These are phyloP conservation scores for Myiothlypis coronata DNA, from an alignment of 2,797 vertebrate species.

Conservation along the genomic window DNA sequence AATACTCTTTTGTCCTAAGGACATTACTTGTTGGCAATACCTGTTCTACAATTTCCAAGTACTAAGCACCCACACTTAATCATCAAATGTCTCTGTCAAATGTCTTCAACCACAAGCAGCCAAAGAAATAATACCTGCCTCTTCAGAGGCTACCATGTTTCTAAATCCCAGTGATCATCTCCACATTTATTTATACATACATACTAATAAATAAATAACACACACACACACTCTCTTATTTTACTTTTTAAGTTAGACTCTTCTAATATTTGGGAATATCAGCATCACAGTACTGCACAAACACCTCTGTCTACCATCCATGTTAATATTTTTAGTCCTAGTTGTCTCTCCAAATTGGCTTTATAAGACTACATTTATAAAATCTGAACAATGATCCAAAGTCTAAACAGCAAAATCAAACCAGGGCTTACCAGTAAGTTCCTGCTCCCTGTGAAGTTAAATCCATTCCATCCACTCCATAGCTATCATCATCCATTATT, in stretches of 20 bases:
- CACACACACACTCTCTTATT: neutral
- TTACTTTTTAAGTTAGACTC: neutral
- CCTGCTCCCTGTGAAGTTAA: conserved; percentile 97
- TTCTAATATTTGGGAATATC: neutral
- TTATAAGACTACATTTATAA: neutral
- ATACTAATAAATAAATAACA: neutral
- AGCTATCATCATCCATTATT: conserved; percentile 99
- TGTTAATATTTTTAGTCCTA: neutral
- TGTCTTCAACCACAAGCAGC: neutral
- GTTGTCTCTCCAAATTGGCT: neutral
- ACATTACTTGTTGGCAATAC: conserved; percentile 3
- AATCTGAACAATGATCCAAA: neutral
- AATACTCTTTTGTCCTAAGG: neutral
- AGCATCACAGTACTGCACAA: neutral
- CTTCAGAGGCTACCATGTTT: neutral
- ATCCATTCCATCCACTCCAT: conserved; percentile 98
- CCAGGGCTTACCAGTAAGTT: conserved; percentile 90
- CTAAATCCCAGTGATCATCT: neutral
- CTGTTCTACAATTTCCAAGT: conserved; percentile 5
- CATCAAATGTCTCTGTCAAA: neutral
- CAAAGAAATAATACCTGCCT: conserved; percentile 13
- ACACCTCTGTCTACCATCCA: neutral
- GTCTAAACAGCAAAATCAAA: neutral
- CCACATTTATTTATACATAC: neutral
- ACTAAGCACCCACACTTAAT: neutral